These are phyloP conservation scores for Microvelia longipes DNA, from an alignment of 1,140 invertebrate genomes.

Conservation along the genomic window DNA sequence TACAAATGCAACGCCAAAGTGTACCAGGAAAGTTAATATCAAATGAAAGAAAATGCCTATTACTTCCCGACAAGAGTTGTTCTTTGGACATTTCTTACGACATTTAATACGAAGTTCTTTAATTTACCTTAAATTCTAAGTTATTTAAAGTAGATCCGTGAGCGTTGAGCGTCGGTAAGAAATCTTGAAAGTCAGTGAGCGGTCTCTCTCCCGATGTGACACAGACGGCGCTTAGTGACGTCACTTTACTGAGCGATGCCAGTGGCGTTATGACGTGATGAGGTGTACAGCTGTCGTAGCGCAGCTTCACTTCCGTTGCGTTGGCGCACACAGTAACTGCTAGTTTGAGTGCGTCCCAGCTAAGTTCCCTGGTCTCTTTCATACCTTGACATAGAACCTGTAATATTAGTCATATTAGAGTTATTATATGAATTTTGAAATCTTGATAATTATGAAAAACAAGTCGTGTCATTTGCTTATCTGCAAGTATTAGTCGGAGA, in stretches of 20 bases:
- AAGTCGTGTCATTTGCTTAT: too few relatives aligned
- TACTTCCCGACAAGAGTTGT: too few relatives aligned
- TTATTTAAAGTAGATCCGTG: conserved; percentile 18
- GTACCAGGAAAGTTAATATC: too few relatives aligned
- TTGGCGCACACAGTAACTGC: conserved; percentile 22
- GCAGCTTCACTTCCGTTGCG: conserved; percentile 13
- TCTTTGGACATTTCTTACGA: too few relatives aligned
- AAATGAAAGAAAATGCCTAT: too few relatives aligned
- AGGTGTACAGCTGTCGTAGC: conserved; percentile 23
- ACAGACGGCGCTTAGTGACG: conserved; percentile 24
- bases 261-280: conserved; percentile 23
- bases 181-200: conserved; percentile 23
- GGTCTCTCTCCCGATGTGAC: conserved; percentile 24
- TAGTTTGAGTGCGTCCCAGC: conserved; percentile 21
- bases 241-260: conserved; percentile 13
- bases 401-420: too few relatives aligned
- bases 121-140: conserved; percentile 25
- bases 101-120: too few relatives aligned
- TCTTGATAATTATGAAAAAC: too few relatives aligned
- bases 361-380: conserved; percentile 12
- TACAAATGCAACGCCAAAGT: too few relatives aligned
- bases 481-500: too few relatives aligned
- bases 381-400: background rate
- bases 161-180: conserved; percentile 19
- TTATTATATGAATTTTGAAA: too few relatives aligned